A percentile compares a stretch with the other conserved stretches of the same genome.
Conservation (phyloP, 1,140 invertebrate genomes). For the Chironomus striatipennis region DNA sequence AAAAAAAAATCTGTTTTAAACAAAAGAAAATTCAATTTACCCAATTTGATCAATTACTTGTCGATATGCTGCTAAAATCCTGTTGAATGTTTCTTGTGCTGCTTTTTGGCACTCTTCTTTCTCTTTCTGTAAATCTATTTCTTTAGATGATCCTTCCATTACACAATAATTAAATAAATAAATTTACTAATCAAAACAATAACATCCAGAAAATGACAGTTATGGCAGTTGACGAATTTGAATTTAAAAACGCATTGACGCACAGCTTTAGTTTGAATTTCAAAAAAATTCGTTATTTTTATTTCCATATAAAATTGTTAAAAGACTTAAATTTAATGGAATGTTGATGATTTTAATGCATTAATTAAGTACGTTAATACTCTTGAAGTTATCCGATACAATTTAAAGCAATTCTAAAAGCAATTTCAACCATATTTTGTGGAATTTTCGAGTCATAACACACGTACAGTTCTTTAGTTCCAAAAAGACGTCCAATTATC, state of each 20-base stretch:
- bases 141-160: not conserved
- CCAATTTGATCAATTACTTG: not conserved
- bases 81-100: not conserved
- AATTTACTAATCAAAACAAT: not conserved
- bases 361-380: too few relatives aligned
- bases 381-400: conserved; percentile 26
- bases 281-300: not conserved
- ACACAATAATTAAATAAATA: not conserved
- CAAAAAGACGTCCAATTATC: conserved; percentile 34
- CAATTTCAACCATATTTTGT: conserved; percentile 73
- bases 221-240: not conserved
- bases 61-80: not conserved
- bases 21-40: not conserved
- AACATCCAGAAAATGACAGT: not conserved
- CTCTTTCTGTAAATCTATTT: not conserved
- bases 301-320: not conserved
- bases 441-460: conserved; percentile 69
- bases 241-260: not conserved
- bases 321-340: too few relatives aligned
- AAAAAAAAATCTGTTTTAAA: not conserved
- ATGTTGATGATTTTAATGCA: too few relatives aligned
- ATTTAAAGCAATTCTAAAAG: conserved; percentile 55
- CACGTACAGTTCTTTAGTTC: conserved; percentile 65
- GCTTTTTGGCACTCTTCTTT: not conserved
- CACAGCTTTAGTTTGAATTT: not conserved